Evolutionary conservation across 2,888 invertebrate genomes (phyloP), one percentile per base, ranked within the genome.

Genomic region (Ectemnius cavifrons): DNA sequence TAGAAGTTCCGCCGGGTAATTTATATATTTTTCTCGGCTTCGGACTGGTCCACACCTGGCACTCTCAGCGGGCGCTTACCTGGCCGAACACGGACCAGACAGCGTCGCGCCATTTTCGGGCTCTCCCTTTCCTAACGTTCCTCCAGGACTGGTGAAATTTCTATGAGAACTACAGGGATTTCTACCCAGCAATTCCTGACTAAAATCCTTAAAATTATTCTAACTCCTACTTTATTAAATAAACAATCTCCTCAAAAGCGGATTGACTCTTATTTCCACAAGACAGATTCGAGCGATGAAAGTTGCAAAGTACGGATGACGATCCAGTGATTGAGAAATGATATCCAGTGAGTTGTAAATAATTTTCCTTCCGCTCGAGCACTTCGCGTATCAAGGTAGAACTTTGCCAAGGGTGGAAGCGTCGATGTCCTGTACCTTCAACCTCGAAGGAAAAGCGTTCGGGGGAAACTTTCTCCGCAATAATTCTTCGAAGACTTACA

Each of bases 1-100:
- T 86, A 76, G 87, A 89, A 87, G 82, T 80, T 79, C 67, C 83
- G 75, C 80, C 81, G 82, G 87, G 82, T 89, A 90, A 90, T 89
- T 90, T 90, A 90, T 90, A 86, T 82, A 85, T 88, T 88, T 85
- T 85, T 87, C 37, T 37, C 86, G 85, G 77, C 78, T 13, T 78
- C 78, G 81, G 76, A 72, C 65, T 27, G 78, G 77, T 79, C 77
- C 82, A 82, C 86, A 88, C 87, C 87, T 89, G 87, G 87, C 84
- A 83, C 65, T 84, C 85, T 64, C 85, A 80, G 82, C 73, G 77
- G 77, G 79, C 73, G 79, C 71, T 79, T 82, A 84, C 84, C 83
- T 83, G 85, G 67, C 70, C 63, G 63, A 70, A 16, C 56, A 64
- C 74, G 77, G 63, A 67, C 85, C 85, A 90, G 89, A 90, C 89